Evolutionary conservation across 1,140 invertebrate species (phyloP).

Genomic region (Drosophila bipectinata): DNA sequence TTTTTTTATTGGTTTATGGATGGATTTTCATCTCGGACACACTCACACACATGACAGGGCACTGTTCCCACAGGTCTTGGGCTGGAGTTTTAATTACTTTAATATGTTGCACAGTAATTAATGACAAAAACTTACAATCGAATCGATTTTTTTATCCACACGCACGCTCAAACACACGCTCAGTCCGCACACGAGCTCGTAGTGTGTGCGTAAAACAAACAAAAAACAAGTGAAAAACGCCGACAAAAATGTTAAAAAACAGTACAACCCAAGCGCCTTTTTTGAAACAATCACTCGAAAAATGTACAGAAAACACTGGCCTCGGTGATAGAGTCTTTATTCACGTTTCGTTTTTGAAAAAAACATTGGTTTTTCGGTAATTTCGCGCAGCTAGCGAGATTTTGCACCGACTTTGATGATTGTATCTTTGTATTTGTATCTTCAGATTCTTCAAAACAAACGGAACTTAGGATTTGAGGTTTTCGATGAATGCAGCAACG

Average conservation of each 20-base stretch:
- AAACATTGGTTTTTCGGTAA: slow-evolving; percentile 15
- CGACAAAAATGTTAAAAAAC: slow-evolving; percentile 41
- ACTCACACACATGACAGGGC: slow-evolving; percentile 47
- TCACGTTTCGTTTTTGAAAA: background rate
- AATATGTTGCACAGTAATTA: slow-evolving; percentile 58
- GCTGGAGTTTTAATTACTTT: slow-evolving; percentile 37
- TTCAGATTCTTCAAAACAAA: background rate
- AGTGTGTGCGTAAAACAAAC: slow-evolving; percentile 61
- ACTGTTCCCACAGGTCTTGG: slow-evolving; percentile 3
- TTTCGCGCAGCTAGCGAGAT: slow-evolving; percentile 47
- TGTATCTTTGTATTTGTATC: slow-evolving; percentile 3
- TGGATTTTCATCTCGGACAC: slow-evolving; percentile 1
- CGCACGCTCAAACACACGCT: slow-evolving; percentile 29
- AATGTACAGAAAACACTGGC: background rate
- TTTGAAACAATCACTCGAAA: background rate
- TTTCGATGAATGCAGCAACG: background rate
- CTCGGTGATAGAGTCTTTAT: background rate
- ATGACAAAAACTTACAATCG: slow-evolving; percentile 62
- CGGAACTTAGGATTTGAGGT: background rate
- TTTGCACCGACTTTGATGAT: slow-evolving; percentile 35
- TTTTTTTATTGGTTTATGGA: slow-evolving; percentile 8
- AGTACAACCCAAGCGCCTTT: background rate
- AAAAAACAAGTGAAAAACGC: slow-evolving; percentile 69
- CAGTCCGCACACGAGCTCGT: slow-evolving; percentile 15
- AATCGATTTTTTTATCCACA: slow-evolving; percentile 69